Evolutionary conservation across 2,888 invertebrate genomes (phyloP), one percentile per base, ranked within the genome.

Genomic region (Scaptomyza tumidula): DNA sequence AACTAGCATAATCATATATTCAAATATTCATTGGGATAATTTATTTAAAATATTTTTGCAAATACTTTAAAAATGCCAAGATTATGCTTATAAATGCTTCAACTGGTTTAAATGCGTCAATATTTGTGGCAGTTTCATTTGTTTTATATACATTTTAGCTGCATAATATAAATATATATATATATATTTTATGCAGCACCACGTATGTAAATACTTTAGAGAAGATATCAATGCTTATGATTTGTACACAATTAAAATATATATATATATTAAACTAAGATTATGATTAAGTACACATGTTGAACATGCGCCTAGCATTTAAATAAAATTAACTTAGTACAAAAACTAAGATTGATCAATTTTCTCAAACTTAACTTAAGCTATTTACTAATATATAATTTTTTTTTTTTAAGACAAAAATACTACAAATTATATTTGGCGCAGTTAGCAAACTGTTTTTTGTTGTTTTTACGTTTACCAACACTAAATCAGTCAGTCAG

Each of bases 51-150:
- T 45, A 54, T 35, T 52, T 29, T 37, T 44, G 6, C 31, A 45
- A 60, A 29, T 55, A 50, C 50, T 37, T 53, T 33, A 24, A 31
- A 53, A 52, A 14, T 44, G 43, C 53, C 58, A 71, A 49, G 9
- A 50, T 48, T 82, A 85, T 75, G 63, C 37, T 76, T 81, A 81
- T 69, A 84, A 84, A 84, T 84, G 83, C 83, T 84, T 84, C 69
- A 75, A 81, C 86, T 83, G 83, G 83, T 83, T 77, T 73, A 86
- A 83, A 86, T 86, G 86, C 83, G 6, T 50, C 69, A 68, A 54
- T 60, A 24, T 58, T 70, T 72, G 74, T 86, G 84, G 85, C 86
- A 75, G 81, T 68, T 50, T 35, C 1, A 44, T 39, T 24, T 9
- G 48, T 71, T 68, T 48, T 84, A 81, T 84, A 50, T 86, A 81